Percentiles rank a stretch among this genome's conserved stretches.
phyloP scores from a whole-genome alignment of 2,797 vertebrate genomes.

The Pangasius larnaudii region DNA sequence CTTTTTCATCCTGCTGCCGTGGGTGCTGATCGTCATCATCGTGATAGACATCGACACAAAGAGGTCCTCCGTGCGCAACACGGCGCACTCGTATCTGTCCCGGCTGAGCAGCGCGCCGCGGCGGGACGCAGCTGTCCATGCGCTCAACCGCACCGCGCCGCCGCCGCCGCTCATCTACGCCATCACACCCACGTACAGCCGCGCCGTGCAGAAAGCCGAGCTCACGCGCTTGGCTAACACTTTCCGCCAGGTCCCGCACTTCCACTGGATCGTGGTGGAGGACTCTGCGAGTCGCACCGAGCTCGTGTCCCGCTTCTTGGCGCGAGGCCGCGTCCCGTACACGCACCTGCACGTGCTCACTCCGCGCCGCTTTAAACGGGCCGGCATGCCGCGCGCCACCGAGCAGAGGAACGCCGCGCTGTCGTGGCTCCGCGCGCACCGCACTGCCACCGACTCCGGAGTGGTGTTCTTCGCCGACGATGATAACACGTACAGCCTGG shows the following conservation, averaged over 20 bases:
- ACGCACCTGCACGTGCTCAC: constrained; percentile 94
- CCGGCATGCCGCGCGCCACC: constrained; percentile 91
- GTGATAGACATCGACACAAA: constrained; percentile 91
- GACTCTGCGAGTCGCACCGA: constrained; percentile 87
- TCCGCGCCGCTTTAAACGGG: constrained; percentile 89
- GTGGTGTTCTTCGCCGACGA: constrained; percentile 98
- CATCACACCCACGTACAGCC: constrained; percentile 94
- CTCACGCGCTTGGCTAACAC: constrained; percentile 92
- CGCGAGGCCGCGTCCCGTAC: constrained; percentile 82
- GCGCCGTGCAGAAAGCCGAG: constrained; percentile 96
- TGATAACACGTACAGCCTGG: constrained; percentile 98
- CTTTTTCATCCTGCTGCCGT: constrained; percentile 91
- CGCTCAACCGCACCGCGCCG: constrained; percentile 57
- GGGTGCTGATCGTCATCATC: constrained; percentile 92
- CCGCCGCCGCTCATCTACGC: constrained; percentile 87
- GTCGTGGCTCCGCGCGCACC: constrained; percentile 87
- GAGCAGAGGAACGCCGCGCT: constrained; percentile 95
- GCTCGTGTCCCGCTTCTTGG: constrained; percentile 88
- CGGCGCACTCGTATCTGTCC: constrained; percentile 64
- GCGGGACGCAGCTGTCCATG: constrained; percentile 32
- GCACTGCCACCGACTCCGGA: constrained; percentile 76
- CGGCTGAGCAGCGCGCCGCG: constrained; percentile 66
- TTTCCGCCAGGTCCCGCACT: constrained; percentile 90
- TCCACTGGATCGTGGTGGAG: constrained; percentile 97
- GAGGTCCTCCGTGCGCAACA: constrained; percentile 70